A percentile compares a stretch with the other conserved stretches of the same genome.
phyloP scores from a whole-genome alignment of 1,140 invertebrate genomes.

The Cotesia vestalis region DNA sequence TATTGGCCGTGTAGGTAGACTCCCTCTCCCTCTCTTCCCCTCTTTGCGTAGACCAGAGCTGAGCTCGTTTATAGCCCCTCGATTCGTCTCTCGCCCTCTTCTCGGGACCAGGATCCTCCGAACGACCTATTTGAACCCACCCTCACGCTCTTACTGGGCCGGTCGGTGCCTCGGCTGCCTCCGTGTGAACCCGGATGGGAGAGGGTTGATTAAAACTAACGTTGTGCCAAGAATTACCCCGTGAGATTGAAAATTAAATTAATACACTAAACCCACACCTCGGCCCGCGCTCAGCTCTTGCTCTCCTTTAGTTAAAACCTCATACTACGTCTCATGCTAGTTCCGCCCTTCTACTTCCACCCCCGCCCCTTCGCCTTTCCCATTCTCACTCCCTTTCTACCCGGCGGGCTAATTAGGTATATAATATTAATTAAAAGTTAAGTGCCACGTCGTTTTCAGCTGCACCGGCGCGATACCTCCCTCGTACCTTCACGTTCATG shows the following conservation, averaged over 20 bases:
- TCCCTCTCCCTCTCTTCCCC: conserved; percentile 29
- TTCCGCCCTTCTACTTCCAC: background rate
- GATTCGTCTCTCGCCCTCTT: conserved; percentile 21
- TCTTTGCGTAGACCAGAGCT: background rate
- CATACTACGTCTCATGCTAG: background rate
- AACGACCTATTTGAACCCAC: conserved; percentile 15
- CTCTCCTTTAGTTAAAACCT: conserved; percentile 10
- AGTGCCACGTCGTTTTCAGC: conserved; percentile 52
- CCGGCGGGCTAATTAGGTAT: conserved; percentile 64
- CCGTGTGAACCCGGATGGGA: conserved; percentile 45
- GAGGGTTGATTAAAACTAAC: conserved; percentile 66
- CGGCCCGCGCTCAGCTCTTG: conserved; percentile 41
- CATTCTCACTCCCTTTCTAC: conserved; percentile 34
- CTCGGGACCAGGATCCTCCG: conserved; percentile 20
- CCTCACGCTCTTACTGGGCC: conserved; percentile 31
- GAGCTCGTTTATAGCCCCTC: conserved; percentile 20
- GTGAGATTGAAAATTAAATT: conserved; percentile 69
- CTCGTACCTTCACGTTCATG: conserved; percentile 19
- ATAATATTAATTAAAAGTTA: conserved; percentile 67
- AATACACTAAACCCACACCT: conserved; percentile 63
- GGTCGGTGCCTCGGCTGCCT: background rate
- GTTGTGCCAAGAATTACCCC: conserved; percentile 66
- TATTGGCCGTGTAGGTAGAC: conserved; percentile 63
- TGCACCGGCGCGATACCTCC: conserved; percentile 36
- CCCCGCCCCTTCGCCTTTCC: background rate